These are phyloP conservation scores for Nesogale talazaci DNA, from an alignment of 2,113 vertebrate genomes.

Conservation along the genomic window DNA sequence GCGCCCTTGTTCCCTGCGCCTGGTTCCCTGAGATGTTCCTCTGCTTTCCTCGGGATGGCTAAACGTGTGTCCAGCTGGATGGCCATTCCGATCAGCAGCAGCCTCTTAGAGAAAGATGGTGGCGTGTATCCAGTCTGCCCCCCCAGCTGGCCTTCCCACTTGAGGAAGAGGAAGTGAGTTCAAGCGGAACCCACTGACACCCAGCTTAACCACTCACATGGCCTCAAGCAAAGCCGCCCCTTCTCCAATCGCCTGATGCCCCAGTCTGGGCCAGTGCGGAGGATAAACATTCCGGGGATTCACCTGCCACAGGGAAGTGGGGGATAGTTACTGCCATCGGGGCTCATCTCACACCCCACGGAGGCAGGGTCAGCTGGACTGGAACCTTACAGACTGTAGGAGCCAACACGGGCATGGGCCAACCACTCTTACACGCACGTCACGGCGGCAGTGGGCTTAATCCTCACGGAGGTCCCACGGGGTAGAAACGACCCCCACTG, in stretches of 20 bases:
- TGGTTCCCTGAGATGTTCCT: conserved; percentile 41
- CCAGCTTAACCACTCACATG: conserved; percentile 52
- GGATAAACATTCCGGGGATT: conserved; percentile 68
- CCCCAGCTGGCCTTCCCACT: conserved; percentile 73
- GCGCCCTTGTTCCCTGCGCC: background rate
- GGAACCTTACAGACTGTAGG: conserved; percentile 48
- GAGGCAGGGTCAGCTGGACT: conserved; percentile 1
- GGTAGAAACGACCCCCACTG: conserved; percentile 7
- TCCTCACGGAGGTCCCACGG: background rate
- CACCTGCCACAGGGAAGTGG: background rate
- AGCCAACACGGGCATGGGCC: conserved; percentile 53
- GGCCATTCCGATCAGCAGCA: conserved; percentile 68
- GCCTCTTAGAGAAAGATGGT: conserved; percentile 66
- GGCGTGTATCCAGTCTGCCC: conserved; percentile 70
- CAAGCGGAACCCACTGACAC: conserved; percentile 76
- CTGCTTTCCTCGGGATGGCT: conserved; percentile 37
- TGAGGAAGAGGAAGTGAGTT: conserved; percentile 79
- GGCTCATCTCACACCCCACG: background rate
- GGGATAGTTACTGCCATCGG: conserved; percentile 20
- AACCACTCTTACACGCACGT: conserved; percentile 44
- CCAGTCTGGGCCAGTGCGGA: conserved; percentile 51
- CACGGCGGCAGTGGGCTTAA: conserved; percentile 29
- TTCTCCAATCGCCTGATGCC: conserved; percentile 41
- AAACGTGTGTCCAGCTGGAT: conserved; percentile 57
- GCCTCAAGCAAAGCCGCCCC: conserved; percentile 8